Conservation (phyloP, 2,113 vertebrate genomes). For the Glareola pratincola region DNA sequence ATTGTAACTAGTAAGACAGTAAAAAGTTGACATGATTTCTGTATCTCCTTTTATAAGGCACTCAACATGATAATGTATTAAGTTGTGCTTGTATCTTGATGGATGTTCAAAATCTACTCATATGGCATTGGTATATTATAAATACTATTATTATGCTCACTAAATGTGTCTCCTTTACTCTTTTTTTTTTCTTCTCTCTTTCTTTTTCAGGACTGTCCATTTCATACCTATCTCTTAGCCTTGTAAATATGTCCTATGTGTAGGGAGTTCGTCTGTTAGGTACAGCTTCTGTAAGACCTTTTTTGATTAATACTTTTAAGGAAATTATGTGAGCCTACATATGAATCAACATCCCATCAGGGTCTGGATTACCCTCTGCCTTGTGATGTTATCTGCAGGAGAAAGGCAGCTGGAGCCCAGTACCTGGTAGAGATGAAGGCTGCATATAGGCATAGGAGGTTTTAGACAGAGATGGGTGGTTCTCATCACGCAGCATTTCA, state of each 20-base stretch:
- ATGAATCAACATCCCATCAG: not conserved
- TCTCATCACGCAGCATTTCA: not conserved
- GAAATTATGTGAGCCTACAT: not conserved
- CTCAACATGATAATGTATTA: not conserved
- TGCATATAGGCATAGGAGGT: fast-evolving
- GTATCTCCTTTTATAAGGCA: not conserved
- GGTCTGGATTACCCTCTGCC: not conserved
- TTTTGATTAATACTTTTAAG: not conserved
- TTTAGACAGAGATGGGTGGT: not conserved
- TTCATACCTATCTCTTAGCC: not conserved
- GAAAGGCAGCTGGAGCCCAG: not conserved
- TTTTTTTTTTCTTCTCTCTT: not conserved
- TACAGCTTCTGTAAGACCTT: not conserved
- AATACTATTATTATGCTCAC: not conserved
- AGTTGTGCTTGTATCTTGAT: not conserved
- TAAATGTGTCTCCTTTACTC: not conserved
- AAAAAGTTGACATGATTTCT: not conserved
- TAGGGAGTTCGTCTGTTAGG: not conserved
- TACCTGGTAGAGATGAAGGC: not conserved
- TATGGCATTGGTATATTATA: not conserved
- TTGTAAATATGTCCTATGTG: not conserved
- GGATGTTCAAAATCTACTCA: not conserved
- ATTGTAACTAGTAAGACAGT: not conserved
- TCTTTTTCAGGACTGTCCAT: not conserved
- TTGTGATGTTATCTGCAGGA: not conserved